These are phyloP conservation scores for Lacanobia oleracea DNA, from an alignment of 2,888 invertebrate genomes.

Conservation along the genomic window DNA sequence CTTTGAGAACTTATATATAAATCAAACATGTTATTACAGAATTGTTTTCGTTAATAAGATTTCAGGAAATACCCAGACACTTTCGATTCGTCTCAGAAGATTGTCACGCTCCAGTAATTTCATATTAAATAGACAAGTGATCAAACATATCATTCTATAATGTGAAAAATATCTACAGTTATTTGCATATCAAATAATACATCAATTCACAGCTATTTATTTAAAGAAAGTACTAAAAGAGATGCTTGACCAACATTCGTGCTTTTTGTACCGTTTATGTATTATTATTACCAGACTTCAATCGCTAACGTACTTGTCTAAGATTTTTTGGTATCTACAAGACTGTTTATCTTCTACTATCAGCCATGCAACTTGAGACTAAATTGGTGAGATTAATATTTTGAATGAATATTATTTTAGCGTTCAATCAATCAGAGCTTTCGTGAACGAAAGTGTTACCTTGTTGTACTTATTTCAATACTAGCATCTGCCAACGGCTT, in stretches of 20 bases:
- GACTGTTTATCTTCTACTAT: slow-evolving; percentile 48
- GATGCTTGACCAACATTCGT: slow-evolving; percentile 73
- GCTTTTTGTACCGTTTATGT: slow-evolving; percentile 61
- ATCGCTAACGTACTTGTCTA: slow-evolving; percentile 46
- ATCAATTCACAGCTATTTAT: slow-evolving; percentile 63
- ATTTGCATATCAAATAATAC: slow-evolving; percentile 58
- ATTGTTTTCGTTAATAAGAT: slow-evolving; percentile 34
- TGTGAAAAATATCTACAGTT: slow-evolving; percentile 50
- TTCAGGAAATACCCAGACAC: slow-evolving; percentile 43
- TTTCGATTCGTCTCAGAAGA: slow-evolving; percentile 49
- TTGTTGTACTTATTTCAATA: not conserved
- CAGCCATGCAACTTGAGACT: slow-evolving; percentile 17
- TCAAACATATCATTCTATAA: slow-evolving; percentile 27
- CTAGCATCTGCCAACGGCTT: not conserved
- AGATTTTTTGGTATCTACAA: slow-evolving; percentile 34
- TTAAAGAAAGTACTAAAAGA: slow-evolving; percentile 70
- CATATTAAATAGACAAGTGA: slow-evolving; percentile 31
- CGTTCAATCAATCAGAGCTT: slow-evolving; percentile 42
- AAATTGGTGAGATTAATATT: slow-evolving; percentile 22
- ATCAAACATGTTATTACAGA: slow-evolving; percentile 51
- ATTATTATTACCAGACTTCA: slow-evolving; percentile 55
- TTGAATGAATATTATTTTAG: slow-evolving; percentile 24
- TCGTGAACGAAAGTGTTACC: slow-evolving; percentile 52
- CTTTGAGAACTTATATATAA: slow-evolving; percentile 38
- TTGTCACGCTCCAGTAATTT: slow-evolving; percentile 33